Evolutionary conservation across 2,113 vertebrate species (phyloP), one percentile per base, ranked within the genome.

Genomic region (Antechinus stuartii): DNA sequence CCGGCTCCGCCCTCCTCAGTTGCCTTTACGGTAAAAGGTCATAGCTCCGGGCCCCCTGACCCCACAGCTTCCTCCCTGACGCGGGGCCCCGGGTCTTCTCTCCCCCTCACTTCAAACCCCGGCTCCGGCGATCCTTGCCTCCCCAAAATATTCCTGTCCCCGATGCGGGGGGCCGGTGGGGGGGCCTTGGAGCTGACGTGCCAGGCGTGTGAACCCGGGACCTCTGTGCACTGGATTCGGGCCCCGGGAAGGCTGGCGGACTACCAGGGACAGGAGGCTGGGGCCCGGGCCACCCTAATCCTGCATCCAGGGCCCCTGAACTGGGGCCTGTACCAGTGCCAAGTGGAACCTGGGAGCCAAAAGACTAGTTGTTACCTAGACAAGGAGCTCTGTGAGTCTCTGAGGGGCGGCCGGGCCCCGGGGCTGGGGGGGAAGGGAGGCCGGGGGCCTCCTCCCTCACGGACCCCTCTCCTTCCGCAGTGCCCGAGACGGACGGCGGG

Each of bases 311-410:
- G 89, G 47, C 91, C 92, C 56, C 8, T 3, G 52, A 95, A 98
- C 16, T 97, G 98, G 30, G 98, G 98, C 0, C 89, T 0, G 94
- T 99, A 98, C 93, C 95, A 96, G 30, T 99, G 98, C 0, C 0
- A 91, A 24, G 46, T 97, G 89, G 95, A 98, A 2, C 97, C 91
- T 0, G 8, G 92, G 27, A 1, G 50, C 2, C 96, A 27, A 22
- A 26, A 0, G 0, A 97, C 56, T 57, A 98, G 53, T 26, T 93
- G 98, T 55, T 94, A 97, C 23, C 53, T 98, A 52, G 47, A 22
- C 56, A 90, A 54, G 0, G 76, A 95, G 27, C 27, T 50, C 57
- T 42, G 98, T 98, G 92, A 98, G 98, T 98, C 46, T 52, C 35
- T 84, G 35, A 23, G n/a, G 68, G 68, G 6, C 19, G 35, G 35